A percentile compares a stretch with the other conserved stretches of the same genome.
Evolutionary conservation across 1,140 invertebrate genomes (phyloP).

Genomic region (Zaprionus inermis): DNA sequence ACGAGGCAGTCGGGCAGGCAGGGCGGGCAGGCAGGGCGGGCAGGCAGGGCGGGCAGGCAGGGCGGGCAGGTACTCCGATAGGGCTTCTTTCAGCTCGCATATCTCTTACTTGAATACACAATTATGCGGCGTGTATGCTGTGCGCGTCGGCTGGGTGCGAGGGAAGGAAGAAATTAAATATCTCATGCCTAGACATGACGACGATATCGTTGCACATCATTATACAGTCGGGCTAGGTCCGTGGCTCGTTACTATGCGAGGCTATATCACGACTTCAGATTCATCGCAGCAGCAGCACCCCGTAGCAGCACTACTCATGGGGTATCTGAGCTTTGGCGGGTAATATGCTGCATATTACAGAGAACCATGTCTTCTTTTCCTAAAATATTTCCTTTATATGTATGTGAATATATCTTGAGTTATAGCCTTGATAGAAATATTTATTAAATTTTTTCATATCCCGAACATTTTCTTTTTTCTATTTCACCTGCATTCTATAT

Average conservation of each 20-base stretch:
- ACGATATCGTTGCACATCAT: constrained; percentile 67
- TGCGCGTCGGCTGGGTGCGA: constrained; percentile 8
- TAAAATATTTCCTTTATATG: too few relatives aligned
- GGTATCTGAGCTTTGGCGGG: not conserved
- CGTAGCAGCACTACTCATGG: too few relatives aligned
- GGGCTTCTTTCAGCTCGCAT: constrained; percentile 73
- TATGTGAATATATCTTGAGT: too few relatives aligned
- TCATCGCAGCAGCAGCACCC: constrained; percentile 29
- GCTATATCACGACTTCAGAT: constrained; percentile 70
- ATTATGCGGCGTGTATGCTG: constrained; percentile 59
- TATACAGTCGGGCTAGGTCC: constrained; percentile 60
- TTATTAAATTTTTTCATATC: too few relatives aligned
- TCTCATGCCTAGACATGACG: constrained; percentile 62
- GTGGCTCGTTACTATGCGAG: constrained; percentile 65
- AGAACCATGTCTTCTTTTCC: too few relatives aligned
- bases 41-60: too few relatives aligned
- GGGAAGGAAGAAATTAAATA: constrained; percentile 73
- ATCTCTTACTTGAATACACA: constrained; percentile 80
- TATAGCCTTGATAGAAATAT: too few relatives aligned
- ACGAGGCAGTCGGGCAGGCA: not conserved
- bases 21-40: not conserved
- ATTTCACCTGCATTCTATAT: too few relatives aligned
- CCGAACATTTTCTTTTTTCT: too few relatives aligned
- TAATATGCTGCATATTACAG: not conserved
- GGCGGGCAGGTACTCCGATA: constrained; percentile 36